A percentile compares a stretch with the other conserved stretches of the same genome.
Conservation (phyloP, 1,140 invertebrate genomes). For the Himalopsyche phryganea region DNA sequence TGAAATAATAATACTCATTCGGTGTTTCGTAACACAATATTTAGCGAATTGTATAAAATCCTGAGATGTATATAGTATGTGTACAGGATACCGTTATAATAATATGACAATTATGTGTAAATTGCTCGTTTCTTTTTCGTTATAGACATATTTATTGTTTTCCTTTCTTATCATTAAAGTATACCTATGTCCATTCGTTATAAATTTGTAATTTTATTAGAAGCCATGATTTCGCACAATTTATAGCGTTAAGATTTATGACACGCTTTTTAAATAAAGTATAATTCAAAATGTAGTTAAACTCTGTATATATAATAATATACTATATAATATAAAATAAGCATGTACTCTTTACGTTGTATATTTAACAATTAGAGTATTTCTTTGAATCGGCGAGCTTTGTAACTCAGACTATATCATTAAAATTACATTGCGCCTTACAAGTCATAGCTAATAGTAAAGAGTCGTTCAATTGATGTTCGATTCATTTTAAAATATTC, state of each 20-base stretch:
- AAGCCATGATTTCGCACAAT: conserved; percentile 29
- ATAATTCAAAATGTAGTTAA: conserved; percentile 8
- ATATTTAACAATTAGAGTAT: conserved; percentile 9
- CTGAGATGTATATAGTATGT: conserved; percentile 15
- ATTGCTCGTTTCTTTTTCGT: too few species aligned
- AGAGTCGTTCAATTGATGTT: background rate
- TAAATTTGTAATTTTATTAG: conserved; percentile 28
- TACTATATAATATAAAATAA: background rate
- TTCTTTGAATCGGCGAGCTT: conserved; percentile 27
- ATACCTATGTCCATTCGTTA: conserved; percentile 11
- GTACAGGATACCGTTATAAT: background rate
- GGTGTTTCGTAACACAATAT: conserved; percentile 2
- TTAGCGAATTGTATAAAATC: background rate
- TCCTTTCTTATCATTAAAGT: conserved; percentile 6
- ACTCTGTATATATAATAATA: conserved; percentile 6
- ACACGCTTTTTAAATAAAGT: conserved; percentile 20
- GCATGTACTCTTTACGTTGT: conserved; percentile 9
- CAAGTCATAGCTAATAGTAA: conserved; percentile 17
- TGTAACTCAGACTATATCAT: conserved; percentile 23
- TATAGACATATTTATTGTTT: background rate
- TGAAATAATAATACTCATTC: conserved; percentile 31
- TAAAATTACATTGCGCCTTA: conserved; percentile 31
- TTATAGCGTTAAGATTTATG: conserved; percentile 18
- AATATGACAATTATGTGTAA: background rate
- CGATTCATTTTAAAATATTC: conserved; percentile 2